phyloP scores from a whole-genome alignment of 2,888 invertebrate genomes.

The Stratiomys singularior region DNA sequence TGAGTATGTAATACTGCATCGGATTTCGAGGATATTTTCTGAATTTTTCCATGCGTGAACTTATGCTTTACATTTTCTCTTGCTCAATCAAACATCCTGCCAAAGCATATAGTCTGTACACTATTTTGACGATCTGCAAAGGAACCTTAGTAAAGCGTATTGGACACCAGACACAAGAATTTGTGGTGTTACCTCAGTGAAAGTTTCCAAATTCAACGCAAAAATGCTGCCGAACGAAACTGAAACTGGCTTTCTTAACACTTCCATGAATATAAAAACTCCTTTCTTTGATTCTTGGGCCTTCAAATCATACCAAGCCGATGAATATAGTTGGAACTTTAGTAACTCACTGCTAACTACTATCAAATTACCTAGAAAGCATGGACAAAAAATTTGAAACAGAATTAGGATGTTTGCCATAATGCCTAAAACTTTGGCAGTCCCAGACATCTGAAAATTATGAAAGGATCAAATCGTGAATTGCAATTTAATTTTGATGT shows the following conservation, averaged over 20 bases:
- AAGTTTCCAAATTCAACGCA: constrained; percentile 8
- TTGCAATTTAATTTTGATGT: too few species aligned
- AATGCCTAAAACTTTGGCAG: too few species aligned
- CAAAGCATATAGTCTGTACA: background rate
- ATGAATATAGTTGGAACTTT: background rate
- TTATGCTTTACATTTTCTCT: too few species aligned
- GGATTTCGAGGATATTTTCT: too few species aligned
- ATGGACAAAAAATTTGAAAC: background rate
- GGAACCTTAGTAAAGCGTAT: background rate
- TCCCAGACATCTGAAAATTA: too few species aligned
- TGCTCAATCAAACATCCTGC: too few species aligned
- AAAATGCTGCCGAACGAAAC: background rate
- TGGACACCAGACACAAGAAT: background rate
- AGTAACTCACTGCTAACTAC: background rate
- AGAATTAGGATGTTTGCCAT: background rate
- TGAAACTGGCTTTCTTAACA: background rate
- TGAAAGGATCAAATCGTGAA: too few species aligned
- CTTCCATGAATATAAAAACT: background rate
- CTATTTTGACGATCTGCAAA: background rate
- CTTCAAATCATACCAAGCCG: background rate
- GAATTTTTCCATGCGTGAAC: too few species aligned
- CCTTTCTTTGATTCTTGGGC: background rate
- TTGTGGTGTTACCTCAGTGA: background rate
- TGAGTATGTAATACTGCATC: too few species aligned
- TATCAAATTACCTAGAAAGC: background rate